These are phyloP conservation scores for Troilus luridus DNA, from an alignment of 2,888 invertebrate species.

Conservation along the genomic window DNA sequence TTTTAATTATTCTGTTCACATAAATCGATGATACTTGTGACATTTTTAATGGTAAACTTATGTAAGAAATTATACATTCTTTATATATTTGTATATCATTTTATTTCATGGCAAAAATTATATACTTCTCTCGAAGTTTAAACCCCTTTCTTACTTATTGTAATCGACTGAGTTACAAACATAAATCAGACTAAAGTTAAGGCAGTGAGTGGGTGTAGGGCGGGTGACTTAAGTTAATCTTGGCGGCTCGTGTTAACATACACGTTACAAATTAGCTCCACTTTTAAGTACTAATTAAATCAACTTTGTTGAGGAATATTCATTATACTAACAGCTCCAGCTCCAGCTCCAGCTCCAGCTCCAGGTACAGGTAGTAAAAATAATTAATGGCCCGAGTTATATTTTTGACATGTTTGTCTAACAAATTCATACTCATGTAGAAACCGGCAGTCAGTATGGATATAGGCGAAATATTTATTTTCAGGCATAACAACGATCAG, in stretches of 20 bases:
- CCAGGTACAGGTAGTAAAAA: background rate
- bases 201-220: background rate
- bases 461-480: no score
- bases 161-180: background rate
- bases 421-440: no score
- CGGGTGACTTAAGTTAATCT: background rate
- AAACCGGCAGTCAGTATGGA: no score
- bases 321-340: background rate
- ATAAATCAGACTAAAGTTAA: conserved; percentile 17
- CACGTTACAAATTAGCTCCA: background rate
- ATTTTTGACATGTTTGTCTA: background rate
- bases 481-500: no score
- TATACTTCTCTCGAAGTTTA: no score
- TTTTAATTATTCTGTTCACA: no score
- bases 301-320: background rate
- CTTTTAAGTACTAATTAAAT: conserved; percentile 27
- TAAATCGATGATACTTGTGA: no score
- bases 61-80: no score
- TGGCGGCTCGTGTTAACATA: background rate
- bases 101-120: no score
- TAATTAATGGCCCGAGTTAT: background rate
- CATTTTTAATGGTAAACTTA: no score
- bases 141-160: background rate
- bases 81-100: no score
- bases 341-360: background rate